Percentiles rank a stretch among this genome's conserved stretches.
Evolutionary conservation across 2,888 invertebrate species (phyloP).

Genomic region (Drosophila tripunctata): DNA sequence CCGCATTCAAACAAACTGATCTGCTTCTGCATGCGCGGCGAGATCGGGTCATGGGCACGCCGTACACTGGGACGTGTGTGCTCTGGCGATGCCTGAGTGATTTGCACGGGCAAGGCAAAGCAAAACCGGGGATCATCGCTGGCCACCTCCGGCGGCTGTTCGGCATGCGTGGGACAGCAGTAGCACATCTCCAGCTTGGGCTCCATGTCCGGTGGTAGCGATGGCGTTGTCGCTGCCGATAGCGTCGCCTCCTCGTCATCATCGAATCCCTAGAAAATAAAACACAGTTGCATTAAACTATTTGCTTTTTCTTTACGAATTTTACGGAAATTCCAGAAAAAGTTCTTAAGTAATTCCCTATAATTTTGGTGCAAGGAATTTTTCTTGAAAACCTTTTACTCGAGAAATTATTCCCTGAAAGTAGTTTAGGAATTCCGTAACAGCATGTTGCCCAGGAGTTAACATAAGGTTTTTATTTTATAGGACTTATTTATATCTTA

Average conservation of each 20-base stretch:
- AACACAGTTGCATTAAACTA: neutral
- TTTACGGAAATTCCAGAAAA: no score
- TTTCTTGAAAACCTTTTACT: no score
- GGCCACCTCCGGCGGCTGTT: slow-evolving; percentile 73
- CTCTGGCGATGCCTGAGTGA: slow-evolving; percentile 69
- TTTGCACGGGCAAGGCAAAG: slow-evolving; percentile 59
- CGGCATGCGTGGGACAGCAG: slow-evolving; percentile 75
- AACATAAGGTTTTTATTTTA: no score
- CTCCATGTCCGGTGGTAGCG: slow-evolving; percentile 70
- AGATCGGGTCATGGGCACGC: slow-evolving; percentile 79
- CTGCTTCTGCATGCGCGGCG: slow-evolving; percentile 82
- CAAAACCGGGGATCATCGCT: slow-evolving; percentile 52
- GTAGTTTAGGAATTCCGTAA: no score
- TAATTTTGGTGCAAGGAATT: no score
- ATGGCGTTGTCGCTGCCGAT: slow-evolving; percentile 85
- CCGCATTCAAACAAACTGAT: slow-evolving; percentile 81
- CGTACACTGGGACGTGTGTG: slow-evolving; percentile 62
- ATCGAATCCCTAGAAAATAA: slow-evolving; percentile 75
- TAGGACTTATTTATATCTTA: no score
- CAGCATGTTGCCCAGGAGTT: no score
- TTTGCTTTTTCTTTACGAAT: no score
- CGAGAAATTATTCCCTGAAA: no score
- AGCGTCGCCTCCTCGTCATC: slow-evolving; percentile 87
- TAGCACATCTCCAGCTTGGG: slow-evolving; percentile 71
- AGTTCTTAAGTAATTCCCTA: no score